Base-by-base conservation (phyloP, 92 coral and sea anemone genomes). In the Diadumene lineata region DNA sequence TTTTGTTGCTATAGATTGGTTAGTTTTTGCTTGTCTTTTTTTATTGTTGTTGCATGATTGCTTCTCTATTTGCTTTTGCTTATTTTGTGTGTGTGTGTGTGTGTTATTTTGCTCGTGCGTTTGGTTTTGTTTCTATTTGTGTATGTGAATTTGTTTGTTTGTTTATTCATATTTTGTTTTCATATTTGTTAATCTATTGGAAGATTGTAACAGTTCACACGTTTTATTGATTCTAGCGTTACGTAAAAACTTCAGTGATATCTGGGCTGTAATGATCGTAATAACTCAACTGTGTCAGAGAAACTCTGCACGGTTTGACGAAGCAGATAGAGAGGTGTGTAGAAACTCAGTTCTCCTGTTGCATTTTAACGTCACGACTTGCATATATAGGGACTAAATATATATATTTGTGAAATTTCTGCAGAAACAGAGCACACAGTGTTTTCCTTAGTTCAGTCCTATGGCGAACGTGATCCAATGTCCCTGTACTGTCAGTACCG, bases 281-380 rank as follows among this genome's bases (percentile, higher is more conserved):
- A 78, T 94, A 21, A 90, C 90, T 56, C 98, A 93, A 63, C 38
- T 94, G 71, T 94, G 98, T 60, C 98, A 94, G 71, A 83, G 98
- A 69, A 94, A 94, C 73, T 94, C 98, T 33, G 82, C 92, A 46
- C 73, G 97, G 33, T 84, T 94, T 63, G 98, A 94, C 22, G 98
- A 94, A 74, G 87, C 71, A 25, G 98, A 94, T 63, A 78, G 98
- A 66, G 98, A 94, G 90, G 98, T 94, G 66, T 32, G 69, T 1
- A 38, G 7, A 46, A 8, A n/a, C n/a, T n/a, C n/a, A n/a, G n/a
- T n/a, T n/a, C n/a, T n/a, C n/a, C n/a, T n/a, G n/a, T n/a, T n/a
- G n/a, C n/a, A n/a, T n/a, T n/a, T n/a, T n/a, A n/a, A n/a, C n/a
- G n/a, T n/a, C n/a, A n/a, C n/a, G n/a, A n/a, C n/a, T n/a, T n/a